Evolutionary conservation across 2,113 vertebrate genomes (phyloP).

Genomic region (Falco punctatus): DNA sequence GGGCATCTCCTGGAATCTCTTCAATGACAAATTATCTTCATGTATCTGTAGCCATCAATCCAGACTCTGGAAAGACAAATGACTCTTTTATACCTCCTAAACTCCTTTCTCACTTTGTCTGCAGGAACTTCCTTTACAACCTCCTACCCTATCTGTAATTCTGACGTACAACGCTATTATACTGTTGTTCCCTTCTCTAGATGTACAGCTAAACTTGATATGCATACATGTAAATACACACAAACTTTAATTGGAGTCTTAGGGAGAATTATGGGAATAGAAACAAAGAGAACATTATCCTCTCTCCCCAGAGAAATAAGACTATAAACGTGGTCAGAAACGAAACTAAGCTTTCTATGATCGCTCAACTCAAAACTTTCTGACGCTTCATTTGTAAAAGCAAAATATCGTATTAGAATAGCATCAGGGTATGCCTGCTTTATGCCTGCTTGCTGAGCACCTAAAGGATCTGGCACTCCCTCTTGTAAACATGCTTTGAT

Average conservation of each 20-base stretch:
- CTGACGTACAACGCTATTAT: background rate
- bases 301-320: background rate
- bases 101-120: background rate
- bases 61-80: background rate
- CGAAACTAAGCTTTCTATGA: background rate
- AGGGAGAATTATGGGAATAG: background rate
- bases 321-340: background rate
- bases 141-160: background rate
- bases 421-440: fast-evolving
- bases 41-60: fast-evolving
- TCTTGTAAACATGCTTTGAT: background rate
- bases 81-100: background rate
- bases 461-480: background rate
- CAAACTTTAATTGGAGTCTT: background rate
- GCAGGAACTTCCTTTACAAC: background rate
- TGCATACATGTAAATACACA: background rate
- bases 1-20: background rate
- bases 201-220: background rate
- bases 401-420: background rate
- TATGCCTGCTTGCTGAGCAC: fast-evolving
- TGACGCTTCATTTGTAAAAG: background rate
- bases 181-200: background rate
- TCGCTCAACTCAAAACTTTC: background rate
- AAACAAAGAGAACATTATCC: background rate
- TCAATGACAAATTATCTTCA: background rate